Evolutionary conservation across 2,113 vertebrate species (phyloP).

Genomic region (Eidolon helvum): DNA sequence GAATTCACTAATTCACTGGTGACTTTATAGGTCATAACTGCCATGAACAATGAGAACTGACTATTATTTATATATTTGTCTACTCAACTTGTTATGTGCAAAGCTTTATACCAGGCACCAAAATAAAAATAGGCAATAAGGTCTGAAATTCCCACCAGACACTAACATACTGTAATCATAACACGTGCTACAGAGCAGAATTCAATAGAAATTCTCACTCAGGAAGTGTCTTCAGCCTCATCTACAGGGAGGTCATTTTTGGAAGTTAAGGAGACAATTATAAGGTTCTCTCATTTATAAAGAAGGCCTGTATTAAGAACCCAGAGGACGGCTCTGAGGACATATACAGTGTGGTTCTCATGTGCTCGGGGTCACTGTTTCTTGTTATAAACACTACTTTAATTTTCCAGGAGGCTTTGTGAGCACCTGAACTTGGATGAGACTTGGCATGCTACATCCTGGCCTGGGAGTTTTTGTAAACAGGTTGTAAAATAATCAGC

Average conservation of each 20-base stretch:
- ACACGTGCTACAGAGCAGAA: not conserved
- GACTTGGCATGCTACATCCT: not conserved
- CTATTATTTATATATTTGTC: not conserved
- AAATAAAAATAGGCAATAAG: not conserved
- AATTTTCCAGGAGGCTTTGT: not conserved
- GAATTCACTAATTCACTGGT: not conserved
- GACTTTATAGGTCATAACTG: not conserved
- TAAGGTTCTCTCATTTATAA: not conserved
- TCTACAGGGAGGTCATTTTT: not conserved
- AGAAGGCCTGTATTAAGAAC: not conserved
- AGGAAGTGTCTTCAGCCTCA: not conserved
- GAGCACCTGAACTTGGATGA: constrained; percentile 10
- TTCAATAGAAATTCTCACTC: not conserved
- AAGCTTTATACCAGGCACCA: not conserved
- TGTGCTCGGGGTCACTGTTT: not conserved
- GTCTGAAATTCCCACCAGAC: not conserved
- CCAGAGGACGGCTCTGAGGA: not conserved
- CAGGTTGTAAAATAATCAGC: constrained; percentile 38
- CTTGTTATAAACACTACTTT: constrained; percentile 16
- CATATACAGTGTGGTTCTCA: not conserved
- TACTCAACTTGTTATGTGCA: not conserved
- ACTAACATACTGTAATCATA: not conserved
- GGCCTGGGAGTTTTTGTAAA: constrained; percentile 29
- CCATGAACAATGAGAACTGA: not conserved
- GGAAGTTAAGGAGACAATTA: not conserved